Percentiles rank a stretch among this genome's conserved stretches.
These are phyloP conservation scores for Scolanthus callimorphus DNA, from an alignment of 92 coral and sea anemone genomes.

Conservation along the genomic window DNA sequence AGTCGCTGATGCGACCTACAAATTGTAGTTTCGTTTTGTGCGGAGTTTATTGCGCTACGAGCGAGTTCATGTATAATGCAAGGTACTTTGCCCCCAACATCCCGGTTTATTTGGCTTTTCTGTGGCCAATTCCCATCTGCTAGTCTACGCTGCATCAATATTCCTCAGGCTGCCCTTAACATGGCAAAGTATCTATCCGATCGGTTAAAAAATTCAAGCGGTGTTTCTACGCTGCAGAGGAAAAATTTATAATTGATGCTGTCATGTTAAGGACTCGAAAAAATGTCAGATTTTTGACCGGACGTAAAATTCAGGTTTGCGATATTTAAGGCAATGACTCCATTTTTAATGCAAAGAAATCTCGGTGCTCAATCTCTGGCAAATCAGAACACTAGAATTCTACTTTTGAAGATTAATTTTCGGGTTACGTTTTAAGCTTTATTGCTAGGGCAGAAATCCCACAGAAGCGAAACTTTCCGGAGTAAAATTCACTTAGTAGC, in stretches of 20 bases:
- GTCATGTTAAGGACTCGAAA: not conserved
- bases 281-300: constrained; percentile 12
- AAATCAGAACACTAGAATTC: no score
- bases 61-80: constrained; percentile 35
- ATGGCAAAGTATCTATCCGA: not conserved
- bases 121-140: constrained; percentile 28
- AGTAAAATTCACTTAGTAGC: no score
- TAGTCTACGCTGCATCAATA: not conserved
- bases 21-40: constrained; percentile 42
- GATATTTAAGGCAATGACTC: constrained; percentile 45
- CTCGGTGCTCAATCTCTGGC: constrained; percentile 35
- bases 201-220: not conserved
- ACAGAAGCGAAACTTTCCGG: no score
- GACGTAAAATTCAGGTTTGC: constrained; percentile 30
- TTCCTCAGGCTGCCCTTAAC: not conserved
- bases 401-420: no score
- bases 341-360: constrained; percentile 29
- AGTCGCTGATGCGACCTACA: constrained; percentile 8
- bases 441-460: no score
- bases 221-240: not conserved
- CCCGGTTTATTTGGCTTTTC: constrained; percentile 10
- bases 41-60: constrained; percentile 26
- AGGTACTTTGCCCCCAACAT: constrained; percentile 16
- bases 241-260: constrained; percentile 5
- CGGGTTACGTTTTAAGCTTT: no score